Evolutionary conservation across 2,888 invertebrate species (phyloP).

Genomic region (Harpagoxenus sublaevis): DNA sequence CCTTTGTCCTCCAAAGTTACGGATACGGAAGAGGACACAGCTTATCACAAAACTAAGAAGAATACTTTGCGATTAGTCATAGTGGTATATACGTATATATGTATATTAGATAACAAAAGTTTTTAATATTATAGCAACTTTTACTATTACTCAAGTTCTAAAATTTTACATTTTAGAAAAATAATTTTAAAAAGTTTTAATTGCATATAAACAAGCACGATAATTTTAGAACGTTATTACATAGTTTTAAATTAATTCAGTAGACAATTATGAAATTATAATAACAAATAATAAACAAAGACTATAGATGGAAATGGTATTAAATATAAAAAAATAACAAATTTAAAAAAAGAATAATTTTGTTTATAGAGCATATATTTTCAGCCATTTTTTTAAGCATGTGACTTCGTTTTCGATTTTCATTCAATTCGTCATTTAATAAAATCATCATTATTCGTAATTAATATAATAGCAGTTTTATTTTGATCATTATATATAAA

Average conservation of each 20-base stretch:
- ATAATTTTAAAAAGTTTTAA: neutral
- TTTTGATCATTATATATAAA: neutral
- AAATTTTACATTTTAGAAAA: neutral
- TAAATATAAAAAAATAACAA: neutral
- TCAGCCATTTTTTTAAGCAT: neutral
- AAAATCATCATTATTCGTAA: slow-evolving; percentile 1
- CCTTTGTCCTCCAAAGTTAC: slow-evolving; percentile 31
- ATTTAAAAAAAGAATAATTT: neutral
- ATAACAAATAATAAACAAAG: neutral
- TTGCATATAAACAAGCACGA: neutral
- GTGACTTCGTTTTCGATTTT: neutral
- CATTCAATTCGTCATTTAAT: neutral
- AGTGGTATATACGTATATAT: slow-evolving; percentile 70
- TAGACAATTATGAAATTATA: neutral
- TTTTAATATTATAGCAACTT: neutral
- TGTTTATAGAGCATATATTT: neutral
- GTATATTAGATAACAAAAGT: slow-evolving; percentile 20
- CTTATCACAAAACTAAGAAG: slow-evolving; percentile 53
- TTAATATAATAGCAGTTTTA: neutral
- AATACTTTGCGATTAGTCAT: slow-evolving; percentile 78
- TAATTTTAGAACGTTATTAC: neutral
- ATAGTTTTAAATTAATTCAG: neutral
- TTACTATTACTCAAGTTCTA: neutral
- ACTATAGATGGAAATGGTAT: neutral
- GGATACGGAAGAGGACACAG: neutral